These are phyloP conservation scores for Heliothis virescens DNA, from an alignment of 1,140 invertebrate genomes.

Conservation along the genomic window DNA sequence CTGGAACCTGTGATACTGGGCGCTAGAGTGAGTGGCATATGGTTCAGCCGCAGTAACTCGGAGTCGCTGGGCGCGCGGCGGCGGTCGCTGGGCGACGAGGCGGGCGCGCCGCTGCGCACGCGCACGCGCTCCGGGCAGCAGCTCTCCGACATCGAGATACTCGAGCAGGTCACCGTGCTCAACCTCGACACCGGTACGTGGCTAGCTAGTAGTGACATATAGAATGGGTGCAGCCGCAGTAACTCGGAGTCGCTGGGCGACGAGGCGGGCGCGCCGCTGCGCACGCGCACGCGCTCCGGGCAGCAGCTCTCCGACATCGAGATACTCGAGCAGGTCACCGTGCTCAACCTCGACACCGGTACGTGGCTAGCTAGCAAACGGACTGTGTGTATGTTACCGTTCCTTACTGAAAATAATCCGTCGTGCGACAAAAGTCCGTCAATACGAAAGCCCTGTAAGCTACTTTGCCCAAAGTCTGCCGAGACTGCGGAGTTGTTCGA, in stretches of 20 bases:
- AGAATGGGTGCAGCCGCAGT: slow-evolving; percentile 49
- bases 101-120: slow-evolving; percentile 91
- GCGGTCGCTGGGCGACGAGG: slow-evolving; percentile 86
- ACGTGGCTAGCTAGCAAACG: slow-evolving; percentile 2
- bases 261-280: slow-evolving; percentile 91
- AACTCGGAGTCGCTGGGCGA: slow-evolving; percentile 64
- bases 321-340: slow-evolving; percentile 96
- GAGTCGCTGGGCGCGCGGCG: slow-evolving; percentile 60
- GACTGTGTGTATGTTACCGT: no score
- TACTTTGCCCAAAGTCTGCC: no score
- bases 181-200: slow-evolving; percentile 94
- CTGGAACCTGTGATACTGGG: no score
- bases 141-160: slow-evolving; percentile 95
- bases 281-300: slow-evolving; percentile 94
- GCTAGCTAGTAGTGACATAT: no score
- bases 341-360: slow-evolving; percentile 97
- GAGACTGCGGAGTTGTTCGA: no score
- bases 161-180: slow-evolving; percentile 96
- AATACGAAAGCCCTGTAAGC: no score
- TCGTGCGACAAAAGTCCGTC: no score
- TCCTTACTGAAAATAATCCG: no score
- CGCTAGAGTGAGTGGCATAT: no score
- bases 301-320: slow-evolving; percentile 95
- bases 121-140: slow-evolving; percentile 94
- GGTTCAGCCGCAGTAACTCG: slow-evolving; percentile 50